phyloP scores from a whole-genome alignment of 1,140 invertebrate genomes.

The Myzus persicae region DNA sequence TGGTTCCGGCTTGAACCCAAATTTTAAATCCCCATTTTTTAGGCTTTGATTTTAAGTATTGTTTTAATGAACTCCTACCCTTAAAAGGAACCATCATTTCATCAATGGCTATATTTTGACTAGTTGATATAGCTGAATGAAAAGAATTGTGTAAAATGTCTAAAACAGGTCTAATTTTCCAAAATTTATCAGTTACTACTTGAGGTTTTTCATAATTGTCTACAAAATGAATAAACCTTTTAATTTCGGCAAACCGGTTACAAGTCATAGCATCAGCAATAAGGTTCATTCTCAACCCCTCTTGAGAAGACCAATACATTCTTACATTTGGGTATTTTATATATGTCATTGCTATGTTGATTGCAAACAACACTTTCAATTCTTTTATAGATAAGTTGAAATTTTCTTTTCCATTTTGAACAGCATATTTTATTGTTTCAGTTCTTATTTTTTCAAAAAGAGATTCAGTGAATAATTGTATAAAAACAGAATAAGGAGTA shows the following conservation, averaged over 20 bases:
- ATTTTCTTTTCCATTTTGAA: not conserved
- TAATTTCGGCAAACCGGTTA: conserved; percentile 29
- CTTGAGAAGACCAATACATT: conserved; percentile 21
- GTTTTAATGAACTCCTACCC: conserved; percentile 14
- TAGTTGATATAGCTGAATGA: not conserved
- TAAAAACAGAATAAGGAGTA: too few species aligned
- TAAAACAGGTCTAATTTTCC: conserved; percentile 14
- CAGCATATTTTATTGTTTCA: conserved; percentile 1
- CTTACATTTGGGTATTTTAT: conserved; percentile 4
- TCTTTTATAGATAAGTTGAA: not conserved
- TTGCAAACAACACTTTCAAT: not conserved
- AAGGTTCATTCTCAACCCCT: not conserved
- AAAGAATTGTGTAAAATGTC: not conserved
- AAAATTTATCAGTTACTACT: not conserved
- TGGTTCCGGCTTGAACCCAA: not conserved
- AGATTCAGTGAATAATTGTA: too few species aligned
- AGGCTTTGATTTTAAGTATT: not conserved
- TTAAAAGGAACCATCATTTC: too few species aligned
- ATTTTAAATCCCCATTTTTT: not conserved
- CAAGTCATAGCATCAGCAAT: not conserved
- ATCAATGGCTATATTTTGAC: not conserved
- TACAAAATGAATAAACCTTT: conserved; percentile 1
- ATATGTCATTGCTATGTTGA: conserved; percentile 24
- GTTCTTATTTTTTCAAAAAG: not conserved
- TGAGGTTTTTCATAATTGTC: not conserved